Evolutionary conservation across 1,140 invertebrate species (phyloP), one percentile per base, ranked within the genome.

Genomic region (Lepeophtheirus salmonis): DNA sequence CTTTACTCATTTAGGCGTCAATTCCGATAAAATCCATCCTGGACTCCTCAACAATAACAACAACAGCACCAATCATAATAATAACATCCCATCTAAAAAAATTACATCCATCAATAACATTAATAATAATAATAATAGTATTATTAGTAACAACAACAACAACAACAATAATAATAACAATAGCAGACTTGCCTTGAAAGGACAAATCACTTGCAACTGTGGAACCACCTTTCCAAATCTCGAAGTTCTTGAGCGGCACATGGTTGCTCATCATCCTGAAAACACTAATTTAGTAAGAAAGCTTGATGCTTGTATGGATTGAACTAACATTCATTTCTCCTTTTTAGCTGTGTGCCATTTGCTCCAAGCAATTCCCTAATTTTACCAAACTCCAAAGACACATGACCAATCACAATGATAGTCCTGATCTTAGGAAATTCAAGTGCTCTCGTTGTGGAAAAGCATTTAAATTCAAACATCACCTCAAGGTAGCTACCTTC

Each of bases 381-480:
- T 88, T 95, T 48, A 94, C 95, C 73, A 81, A 90, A 65, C 79
- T 96, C 57, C 89, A 96, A 70, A 82, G 90, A 64, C 89, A 96
- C 76, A 94, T 95, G 89, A 91, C 95, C 70, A 94, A 87, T 67
- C 89, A 95, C 72, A 86, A 94, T 67, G 90, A 97, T 72, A 90
- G 86, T 69, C 87, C 88, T 1, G 78, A 88, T 56, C 76, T 95
- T 48, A 79, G 95, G 63, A 97, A 97, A 75, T 98, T 95, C 77
- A 97, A 97, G 73, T 99, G 96, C 73, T 83, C 83, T 58, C 83
- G 95, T 70, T 99, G 96, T 74, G 89, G 90, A 64, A 98, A 98
- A 72, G 94, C 94, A n/a, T 98, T 99, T 77, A 98, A 98, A 74
- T 97, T 97, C 71, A 97, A 96, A 74, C 95, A 99, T 74, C 95